Percentiles rank a stretch among this genome's conserved stretches.
phyloP scores from a whole-genome alignment of 2,888 invertebrate species.

The Palloptera scutellata region DNA sequence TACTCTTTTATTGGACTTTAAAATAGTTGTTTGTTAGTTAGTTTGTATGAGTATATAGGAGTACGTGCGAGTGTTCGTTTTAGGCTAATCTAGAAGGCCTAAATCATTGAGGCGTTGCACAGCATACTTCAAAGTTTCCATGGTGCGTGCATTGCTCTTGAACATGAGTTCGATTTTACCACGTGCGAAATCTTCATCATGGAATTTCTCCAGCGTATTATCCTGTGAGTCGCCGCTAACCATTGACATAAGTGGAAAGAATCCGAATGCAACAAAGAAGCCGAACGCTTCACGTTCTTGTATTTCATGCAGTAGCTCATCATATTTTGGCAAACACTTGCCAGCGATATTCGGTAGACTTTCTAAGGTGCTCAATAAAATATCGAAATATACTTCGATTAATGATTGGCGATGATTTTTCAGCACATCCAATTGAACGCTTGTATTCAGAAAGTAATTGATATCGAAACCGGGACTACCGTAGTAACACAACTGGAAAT shows the following conservation, averaged over 20 bases:
- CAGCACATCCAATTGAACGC: constrained; percentile 55
- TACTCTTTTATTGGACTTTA: too few species aligned
- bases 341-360: constrained; percentile 40
- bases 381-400: constrained; percentile 51
- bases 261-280: constrained; percentile 60
- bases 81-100: constrained; percentile 43
- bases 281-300: constrained; percentile 55
- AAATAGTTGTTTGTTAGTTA: too few species aligned
- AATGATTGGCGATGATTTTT: constrained; percentile 47
- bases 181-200: constrained; percentile 53
- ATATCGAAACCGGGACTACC: constrained; percentile 62
- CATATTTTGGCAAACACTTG: constrained; percentile 45
- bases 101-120: constrained; percentile 55
- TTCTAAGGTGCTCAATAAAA: constrained; percentile 46
- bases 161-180: constrained; percentile 61
- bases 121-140: constrained; percentile 53
- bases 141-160: constrained; percentile 53
- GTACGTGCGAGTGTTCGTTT: background rate
- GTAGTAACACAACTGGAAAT: constrained; percentile 61
- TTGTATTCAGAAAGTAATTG: constrained; percentile 63
- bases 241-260: constrained; percentile 61
- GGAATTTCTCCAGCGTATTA: constrained; percentile 57
- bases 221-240: constrained; percentile 56
- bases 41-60: too few species aligned
- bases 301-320: constrained; percentile 53